Base-by-base conservation (phyloP, 2,113 vertebrate genomes). In the Grammomys dolichurus region DNA sequence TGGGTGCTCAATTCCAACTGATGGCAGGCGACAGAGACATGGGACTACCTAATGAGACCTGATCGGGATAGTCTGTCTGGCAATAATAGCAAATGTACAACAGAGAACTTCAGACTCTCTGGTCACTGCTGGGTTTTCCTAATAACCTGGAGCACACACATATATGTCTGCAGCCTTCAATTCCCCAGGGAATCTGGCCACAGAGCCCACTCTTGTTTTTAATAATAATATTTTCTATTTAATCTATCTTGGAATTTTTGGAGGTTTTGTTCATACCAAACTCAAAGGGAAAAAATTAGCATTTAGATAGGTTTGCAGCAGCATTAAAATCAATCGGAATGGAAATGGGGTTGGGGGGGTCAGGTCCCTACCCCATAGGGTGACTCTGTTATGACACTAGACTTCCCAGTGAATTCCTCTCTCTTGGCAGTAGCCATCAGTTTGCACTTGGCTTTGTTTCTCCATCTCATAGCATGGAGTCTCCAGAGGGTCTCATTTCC, bases 241-340 rank as follows among this genome's bases (percentile, higher is more conserved):
- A 97, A 93, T 97, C 95, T 97, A 60, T 78, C 93, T 92, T 76
- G 91, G 97, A 90, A 84, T 91, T 97, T 97, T 93, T 60, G 89
- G 90, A 87, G 89, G 87, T 90, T 97, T 95, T 93, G 95, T 95
- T 96, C 94, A 85, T 96, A 87, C 63, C 58, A 88, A 96, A 97
- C 89, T 95, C 95, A 95, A 90, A 96, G 87, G 72, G 20, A 3
- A 86, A 95, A 95, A 97, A 98, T 98, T 98, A 98, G 98, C 98
- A 98, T 98, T 98, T 98, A 98, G 98, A 98, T 98, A 92, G 98
- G 86, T 96, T 97, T 93, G 97, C 87, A 69, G 40, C 69, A 58
- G 94, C 97, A 96, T 98, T 97, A 96, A 95, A 97, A 95, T 96
- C 96, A 94, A 97, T 96, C 73, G 96, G 96, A 91, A 96, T 96